phyloP scores from a whole-genome alignment of 2,113 vertebrate genomes.

The Junco hyemalis region DNA sequence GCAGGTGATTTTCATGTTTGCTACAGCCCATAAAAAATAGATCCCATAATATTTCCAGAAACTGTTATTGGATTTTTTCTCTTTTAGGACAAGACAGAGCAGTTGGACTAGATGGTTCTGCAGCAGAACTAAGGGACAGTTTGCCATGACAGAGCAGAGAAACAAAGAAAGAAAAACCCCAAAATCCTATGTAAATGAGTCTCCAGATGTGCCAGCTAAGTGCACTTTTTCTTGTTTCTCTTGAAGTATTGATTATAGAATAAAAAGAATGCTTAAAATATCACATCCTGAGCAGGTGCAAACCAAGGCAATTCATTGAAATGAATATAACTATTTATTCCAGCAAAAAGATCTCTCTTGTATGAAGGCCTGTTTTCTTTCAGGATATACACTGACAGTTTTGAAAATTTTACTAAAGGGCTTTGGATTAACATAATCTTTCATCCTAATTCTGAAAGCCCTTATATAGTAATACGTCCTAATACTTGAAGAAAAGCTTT shows the following conservation, averaged over 20 bases:
- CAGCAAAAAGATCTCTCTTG: not conserved
- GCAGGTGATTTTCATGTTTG: not conserved
- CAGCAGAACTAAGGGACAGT: not conserved
- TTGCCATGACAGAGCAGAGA: not conserved
- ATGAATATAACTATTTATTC: not conserved
- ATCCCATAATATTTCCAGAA: not conserved
- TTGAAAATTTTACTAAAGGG: not conserved
- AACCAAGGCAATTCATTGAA: not conserved
- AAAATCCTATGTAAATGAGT: not conserved
- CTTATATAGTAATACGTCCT: not conserved
- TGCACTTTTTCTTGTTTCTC: not conserved
- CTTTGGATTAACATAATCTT: conserved; percentile 2
- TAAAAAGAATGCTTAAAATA: not conserved
- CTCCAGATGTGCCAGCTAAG: not conserved
- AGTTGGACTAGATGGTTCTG: not conserved
- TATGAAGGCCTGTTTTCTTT: not conserved
- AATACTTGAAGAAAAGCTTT: conserved; percentile 5
- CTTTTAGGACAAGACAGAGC: not conserved
- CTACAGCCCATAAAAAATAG: not conserved
- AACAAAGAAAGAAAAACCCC: not conserved
- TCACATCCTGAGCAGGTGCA: not conserved
- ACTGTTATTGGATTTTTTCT: not conserved
- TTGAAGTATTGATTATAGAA: not conserved
- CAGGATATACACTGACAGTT: not conserved
- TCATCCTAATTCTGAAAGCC: not conserved